A percentile compares a stretch with the other conserved stretches of the same genome.
Evolutionary conservation across 2,113 vertebrate genomes (phyloP).

Genomic region (Xyliphius kryptos): DNA sequence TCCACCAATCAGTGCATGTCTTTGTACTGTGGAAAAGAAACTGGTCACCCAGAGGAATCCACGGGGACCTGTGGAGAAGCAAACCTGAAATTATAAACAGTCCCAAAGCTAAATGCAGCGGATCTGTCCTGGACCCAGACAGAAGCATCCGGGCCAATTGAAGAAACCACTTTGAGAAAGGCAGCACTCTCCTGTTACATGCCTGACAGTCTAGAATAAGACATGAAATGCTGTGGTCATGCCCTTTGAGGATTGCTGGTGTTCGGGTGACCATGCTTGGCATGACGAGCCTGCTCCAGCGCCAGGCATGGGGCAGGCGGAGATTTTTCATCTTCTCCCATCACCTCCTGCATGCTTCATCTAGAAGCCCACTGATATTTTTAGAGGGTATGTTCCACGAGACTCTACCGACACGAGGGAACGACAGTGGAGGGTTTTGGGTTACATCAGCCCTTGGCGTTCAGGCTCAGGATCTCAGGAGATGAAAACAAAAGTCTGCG

Average conservation of each 20-base stretch:
- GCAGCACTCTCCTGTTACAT: neutral
- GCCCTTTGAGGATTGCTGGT: constrained; percentile 46
- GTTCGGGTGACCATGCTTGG: constrained; percentile 31
- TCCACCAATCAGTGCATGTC: too few relatives aligned
- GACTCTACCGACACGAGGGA: constrained; percentile 66
- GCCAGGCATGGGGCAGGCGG: constrained; percentile 62
- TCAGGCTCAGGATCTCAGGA: neutral
- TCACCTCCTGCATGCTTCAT: constrained; percentile 63
- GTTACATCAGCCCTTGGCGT: constrained; percentile 65
- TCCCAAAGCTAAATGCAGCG: too few relatives aligned
- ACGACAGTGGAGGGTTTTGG: constrained; percentile 72
- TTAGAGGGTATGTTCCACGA: constrained; percentile 70
- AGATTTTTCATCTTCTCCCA: constrained; percentile 69
- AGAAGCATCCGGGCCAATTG: too few relatives aligned
- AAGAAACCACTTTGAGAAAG: constrained; percentile 2
- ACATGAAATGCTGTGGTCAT: constrained; percentile 33
- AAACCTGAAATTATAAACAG: too few relatives aligned
- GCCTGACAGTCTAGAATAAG: constrained; percentile 31
- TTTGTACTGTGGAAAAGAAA: too few relatives aligned
- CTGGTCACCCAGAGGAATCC: too few relatives aligned
- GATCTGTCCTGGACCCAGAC: too few relatives aligned
- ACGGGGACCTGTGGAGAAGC: too few relatives aligned
- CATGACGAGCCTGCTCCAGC: constrained; percentile 28
- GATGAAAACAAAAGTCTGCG: too few relatives aligned
- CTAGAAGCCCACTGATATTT: constrained; percentile 65